Percentiles rank a stretch among this genome's conserved stretches.
phyloP scores from a whole-genome alignment of 2,113 vertebrate species.

The Mus spicilegus region DNA sequence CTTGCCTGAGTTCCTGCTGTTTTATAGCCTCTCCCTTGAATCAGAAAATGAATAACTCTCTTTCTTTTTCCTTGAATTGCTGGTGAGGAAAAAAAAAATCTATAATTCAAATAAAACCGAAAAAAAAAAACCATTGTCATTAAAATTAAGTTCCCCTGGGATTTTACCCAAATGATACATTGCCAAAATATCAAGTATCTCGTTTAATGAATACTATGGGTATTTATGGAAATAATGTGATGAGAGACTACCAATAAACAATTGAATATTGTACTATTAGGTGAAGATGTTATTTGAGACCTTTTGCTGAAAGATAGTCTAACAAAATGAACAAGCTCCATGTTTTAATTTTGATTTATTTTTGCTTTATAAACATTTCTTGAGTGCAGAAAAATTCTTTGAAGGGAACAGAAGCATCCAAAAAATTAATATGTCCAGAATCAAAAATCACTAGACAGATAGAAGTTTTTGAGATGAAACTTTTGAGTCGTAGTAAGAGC shows the following conservation, averaged over 20 bases:
- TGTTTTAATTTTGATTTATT: background rate
- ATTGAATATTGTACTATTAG: background rate
- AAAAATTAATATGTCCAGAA: background rate
- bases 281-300: background rate
- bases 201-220: background rate
- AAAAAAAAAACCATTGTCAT: constrained; percentile 30
- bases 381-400: background rate
- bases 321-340: background rate
- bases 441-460: background rate
- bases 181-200: background rate
- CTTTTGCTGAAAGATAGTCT: background rate
- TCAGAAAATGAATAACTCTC: constrained; percentile 76
- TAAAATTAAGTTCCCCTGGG: background rate
- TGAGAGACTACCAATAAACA: background rate
- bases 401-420: background rate
- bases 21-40: constrained; percentile 75
- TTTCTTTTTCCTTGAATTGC: constrained; percentile 50
- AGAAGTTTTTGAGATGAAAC: background rate
- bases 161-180: constrained; percentile 19
- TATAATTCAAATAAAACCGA: constrained; percentile 40
- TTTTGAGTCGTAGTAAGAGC: background rate
- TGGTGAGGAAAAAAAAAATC: constrained; percentile 61
- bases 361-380: background rate
- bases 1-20: constrained; percentile 77
- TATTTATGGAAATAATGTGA: background rate